Evolutionary conservation across 2,113 vertebrate genomes (phyloP), one percentile per base, ranked within the genome.

Genomic region (Nycticebus coucang): DNA sequence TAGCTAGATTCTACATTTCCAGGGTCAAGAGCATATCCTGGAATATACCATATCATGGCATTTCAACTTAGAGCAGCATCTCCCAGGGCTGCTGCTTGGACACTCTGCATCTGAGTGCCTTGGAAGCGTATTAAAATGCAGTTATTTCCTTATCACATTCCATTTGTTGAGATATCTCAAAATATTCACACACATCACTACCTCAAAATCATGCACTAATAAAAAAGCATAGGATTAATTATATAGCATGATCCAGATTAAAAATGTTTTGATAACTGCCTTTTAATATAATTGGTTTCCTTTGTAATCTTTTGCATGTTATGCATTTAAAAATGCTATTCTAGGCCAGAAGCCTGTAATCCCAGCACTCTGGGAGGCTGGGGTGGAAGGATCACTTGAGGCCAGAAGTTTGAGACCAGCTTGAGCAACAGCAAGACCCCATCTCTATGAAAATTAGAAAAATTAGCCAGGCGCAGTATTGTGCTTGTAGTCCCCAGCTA

Each of bases 251-350:
- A 10, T 55, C 88, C 35, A 59, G 59, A 94, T 50, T 17, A 59
- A 41, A 87, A 90, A 57, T 22, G 50, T 69, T 59, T 68, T 53
- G 21, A 60, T 41, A 79, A 28, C 21, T 62, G 79, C n/a, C 45
- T 50, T 71, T 77, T n/a, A 35, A 86, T 26, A 19, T 17, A 26
- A 69, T 35, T 45, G 35, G 28, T 28, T 86, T 93, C 75, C 69
- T 93, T 83, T 53, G 72, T 81, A 75, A 91, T 59, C 15, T 0
- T 62, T 1, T 11, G 17, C 57, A 62, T 35, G 45, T 45, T n/a
- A 64, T 35, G 30, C 64, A 91, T 57, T 97, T 53, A 71, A 84
- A 84, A 87, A 68, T 87, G 74, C 55, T 57, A 83, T 60, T 50
- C 66, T 50, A 50, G 45, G 45, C 45, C 45, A 50, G 45, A 50